Base-by-base conservation (phyloP, 1,140 invertebrate species). In the Capitella teleta region DNA sequence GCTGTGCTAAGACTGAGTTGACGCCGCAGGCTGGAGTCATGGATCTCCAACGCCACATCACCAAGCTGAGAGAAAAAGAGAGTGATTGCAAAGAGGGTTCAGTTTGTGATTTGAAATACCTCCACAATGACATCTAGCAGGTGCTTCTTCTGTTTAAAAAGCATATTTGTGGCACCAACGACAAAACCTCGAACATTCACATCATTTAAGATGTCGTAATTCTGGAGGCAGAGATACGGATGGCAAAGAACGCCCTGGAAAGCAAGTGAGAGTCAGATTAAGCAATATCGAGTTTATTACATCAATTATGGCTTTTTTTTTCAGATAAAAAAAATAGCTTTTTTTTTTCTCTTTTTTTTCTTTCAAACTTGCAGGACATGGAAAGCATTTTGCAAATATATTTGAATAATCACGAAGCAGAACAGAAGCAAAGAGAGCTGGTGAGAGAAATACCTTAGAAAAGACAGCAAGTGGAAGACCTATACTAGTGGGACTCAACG, bases 111-210 rank as follows among this genome's bases (percentile, higher is more conserved):
- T n/a, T n/a, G n/a, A 58, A 62, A 72, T 64, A 94, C 83, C 73
- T 94, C 92, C 10, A 98, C 79, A 44, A 97, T 73, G 26, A 91
- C 84, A 76, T 98, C 94, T 60, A 89, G 86, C 4, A 95, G 70
- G 62, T 94, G 85, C 51, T 84, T 81, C 63, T 94, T 94, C 62
- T 96, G 92, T 68, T 92, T 91, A 64, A 98, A 98, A 5, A 98
- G 74, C 16, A 95, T 83, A 79, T 98, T 98, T 30, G 93, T 96
- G 6, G 94, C 94, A 42, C 95, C 95, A 54, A 96, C 86, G 30
- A 96, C 75, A 72, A 93, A 98, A 41, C 90, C 87, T 54, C 87
- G 76, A 5, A 96, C 85, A 61, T 86, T 87, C 2, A 83, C 76
- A 70, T 96, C 89, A 49, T 80, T 82, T 24, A 98, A 70, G 37